phyloP scores from a whole-genome alignment of 2,888 invertebrate species.

The Catocala fraxini region DNA sequence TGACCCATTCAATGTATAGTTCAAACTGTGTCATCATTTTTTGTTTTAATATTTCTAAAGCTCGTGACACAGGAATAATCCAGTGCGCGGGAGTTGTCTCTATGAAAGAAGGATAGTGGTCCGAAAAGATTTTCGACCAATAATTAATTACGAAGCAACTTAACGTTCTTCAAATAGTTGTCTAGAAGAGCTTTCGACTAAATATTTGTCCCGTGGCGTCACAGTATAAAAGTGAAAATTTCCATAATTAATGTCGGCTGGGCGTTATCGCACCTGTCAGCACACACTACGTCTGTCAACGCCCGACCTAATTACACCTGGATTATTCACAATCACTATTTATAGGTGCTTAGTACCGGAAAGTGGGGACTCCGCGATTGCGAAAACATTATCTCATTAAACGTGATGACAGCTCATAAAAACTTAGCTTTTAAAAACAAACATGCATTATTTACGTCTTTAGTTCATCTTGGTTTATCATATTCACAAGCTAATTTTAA shows the following conservation, averaged over 20 bases:
- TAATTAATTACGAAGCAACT: too few species aligned
- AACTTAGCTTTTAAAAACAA: not conserved
- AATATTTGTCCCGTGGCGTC: slow-evolving; percentile 36
- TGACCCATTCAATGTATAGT: too few species aligned
- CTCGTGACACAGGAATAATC: too few species aligned
- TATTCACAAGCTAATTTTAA: slow-evolving; percentile 8
- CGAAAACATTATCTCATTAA: slow-evolving; percentile 44
- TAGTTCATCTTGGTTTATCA: not conserved
- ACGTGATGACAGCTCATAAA: slow-evolving; percentile 44
- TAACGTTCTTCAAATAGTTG: too few species aligned
- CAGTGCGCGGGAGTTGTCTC: too few species aligned
- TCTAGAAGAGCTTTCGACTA: slow-evolving; percentile 17
- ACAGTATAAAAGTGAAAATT: slow-evolving; percentile 65
- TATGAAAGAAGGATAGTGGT: too few species aligned
- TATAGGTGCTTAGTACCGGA: slow-evolving; percentile 46
- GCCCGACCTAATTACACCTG: slow-evolving; percentile 69
- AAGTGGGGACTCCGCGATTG: slow-evolving; percentile 30
- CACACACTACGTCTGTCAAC: slow-evolving; percentile 62
- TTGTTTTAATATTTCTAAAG: too few species aligned
- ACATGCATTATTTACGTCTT: not conserved
- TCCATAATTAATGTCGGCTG: slow-evolving; percentile 63
- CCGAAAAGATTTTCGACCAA: too few species aligned
- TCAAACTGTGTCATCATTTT: too few species aligned
- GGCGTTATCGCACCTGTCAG: slow-evolving; percentile 61
- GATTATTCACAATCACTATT: slow-evolving; percentile 61